These are phyloP conservation scores for Tinea trinotella DNA, from an alignment of 2,888 invertebrate species.

Conservation along the genomic window DNA sequence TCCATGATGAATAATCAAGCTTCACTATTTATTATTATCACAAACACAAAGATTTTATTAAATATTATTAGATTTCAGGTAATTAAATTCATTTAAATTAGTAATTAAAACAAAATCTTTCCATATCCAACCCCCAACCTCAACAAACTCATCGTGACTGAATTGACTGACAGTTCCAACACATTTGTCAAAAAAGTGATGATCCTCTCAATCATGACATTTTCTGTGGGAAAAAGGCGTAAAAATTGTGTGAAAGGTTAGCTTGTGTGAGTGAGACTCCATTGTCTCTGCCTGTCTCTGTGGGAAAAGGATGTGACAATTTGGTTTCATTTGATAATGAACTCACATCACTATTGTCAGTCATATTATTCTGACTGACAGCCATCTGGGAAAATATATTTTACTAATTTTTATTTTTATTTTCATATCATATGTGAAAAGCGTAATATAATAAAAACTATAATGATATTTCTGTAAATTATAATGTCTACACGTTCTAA, in stretches of 20 bases:
- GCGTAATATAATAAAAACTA: not conserved
- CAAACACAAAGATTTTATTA: not conserved
- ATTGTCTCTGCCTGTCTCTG: too few relatives aligned
- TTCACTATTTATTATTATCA: not conserved
- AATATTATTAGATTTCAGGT: not conserved
- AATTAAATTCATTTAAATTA: not conserved
- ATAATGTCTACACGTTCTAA: not conserved
- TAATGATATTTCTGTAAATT: not conserved
- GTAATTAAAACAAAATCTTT: not conserved
- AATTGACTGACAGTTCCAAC: not conserved
- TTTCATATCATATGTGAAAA: not conserved
- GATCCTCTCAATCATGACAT: too few relatives aligned
- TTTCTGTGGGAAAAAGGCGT: too few relatives aligned
- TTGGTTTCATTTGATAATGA: too few relatives aligned
- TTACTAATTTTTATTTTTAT: not conserved
- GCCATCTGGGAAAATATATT: too few relatives aligned
- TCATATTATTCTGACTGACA: not conserved
- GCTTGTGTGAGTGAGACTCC: too few relatives aligned
- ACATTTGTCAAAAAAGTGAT: too few relatives aligned
- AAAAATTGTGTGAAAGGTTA: too few relatives aligned
- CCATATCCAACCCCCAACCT: not conserved
- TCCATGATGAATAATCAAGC: conserved; percentile 47
- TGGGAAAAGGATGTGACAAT: too few relatives aligned
- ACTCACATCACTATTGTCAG: not conserved
- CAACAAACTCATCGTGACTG: not conserved